These are phyloP conservation scores for Antidorcas marsupialis DNA, from an alignment of 2,113 vertebrate species.

Conservation along the genomic window DNA sequence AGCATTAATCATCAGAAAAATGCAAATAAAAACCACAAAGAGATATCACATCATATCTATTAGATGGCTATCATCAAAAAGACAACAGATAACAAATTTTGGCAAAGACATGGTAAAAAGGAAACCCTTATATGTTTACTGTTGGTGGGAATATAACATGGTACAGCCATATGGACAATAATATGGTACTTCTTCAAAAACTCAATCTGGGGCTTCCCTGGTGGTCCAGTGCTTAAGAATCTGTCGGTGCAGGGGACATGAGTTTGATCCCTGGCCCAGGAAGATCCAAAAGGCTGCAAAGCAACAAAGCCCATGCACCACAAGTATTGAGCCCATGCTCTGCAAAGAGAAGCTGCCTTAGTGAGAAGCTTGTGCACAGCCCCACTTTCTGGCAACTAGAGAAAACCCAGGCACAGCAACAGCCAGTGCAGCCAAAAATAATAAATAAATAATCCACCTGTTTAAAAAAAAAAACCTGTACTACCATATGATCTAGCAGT, in stretches of 20 bases:
- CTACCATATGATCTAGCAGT: neutral
- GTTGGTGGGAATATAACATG: neutral
- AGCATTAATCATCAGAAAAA: neutral
- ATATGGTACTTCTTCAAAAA: neutral
- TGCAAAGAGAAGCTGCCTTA: neutral
- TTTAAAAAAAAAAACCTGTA: neutral
- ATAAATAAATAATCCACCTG: neutral
- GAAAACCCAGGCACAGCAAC: neutral
- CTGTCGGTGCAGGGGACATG: fast-evolving
- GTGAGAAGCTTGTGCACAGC: neutral
- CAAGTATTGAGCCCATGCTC: neutral
- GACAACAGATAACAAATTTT: neutral
- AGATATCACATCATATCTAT: neutral
- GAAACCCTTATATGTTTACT: neutral
- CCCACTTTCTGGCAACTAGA: neutral
- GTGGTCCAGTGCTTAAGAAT: neutral
- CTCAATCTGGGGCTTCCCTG: neutral
- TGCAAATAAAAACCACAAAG: neutral
- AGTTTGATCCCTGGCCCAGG: neutral
- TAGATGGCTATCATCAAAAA: neutral
- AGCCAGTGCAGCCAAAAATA: neutral
- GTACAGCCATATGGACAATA: neutral
- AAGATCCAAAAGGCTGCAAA: neutral
- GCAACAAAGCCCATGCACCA: neutral
- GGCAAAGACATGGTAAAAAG: neutral